Evolutionary conservation across 2,113 vertebrate species (phyloP).

Genomic region (Cephalopholis sonnerati): DNA sequence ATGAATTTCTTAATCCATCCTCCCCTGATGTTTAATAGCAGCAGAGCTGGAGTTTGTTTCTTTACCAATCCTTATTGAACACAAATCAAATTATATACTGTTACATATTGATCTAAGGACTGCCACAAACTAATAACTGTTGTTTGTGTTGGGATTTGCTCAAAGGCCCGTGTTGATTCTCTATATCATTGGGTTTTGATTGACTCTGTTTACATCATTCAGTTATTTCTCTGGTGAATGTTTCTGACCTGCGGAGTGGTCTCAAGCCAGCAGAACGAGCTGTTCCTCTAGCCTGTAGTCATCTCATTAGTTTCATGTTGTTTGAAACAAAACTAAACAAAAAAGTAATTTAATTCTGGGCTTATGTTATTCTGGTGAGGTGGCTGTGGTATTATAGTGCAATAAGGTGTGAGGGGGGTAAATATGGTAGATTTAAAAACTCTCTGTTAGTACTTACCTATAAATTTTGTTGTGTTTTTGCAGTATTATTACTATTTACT

Average conservation of each 20-base stretch:
- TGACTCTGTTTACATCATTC: conserved; percentile 27
- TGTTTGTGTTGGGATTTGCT: not conserved
- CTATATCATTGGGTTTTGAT: not conserved
- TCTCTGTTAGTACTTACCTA: not conserved
- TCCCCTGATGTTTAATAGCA: conserved; percentile 52
- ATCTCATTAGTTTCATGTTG: conserved; percentile 42
- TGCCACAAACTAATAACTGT: not conserved
- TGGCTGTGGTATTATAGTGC: not conserved
- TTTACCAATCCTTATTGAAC: not conserved
- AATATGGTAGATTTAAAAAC: not conserved
- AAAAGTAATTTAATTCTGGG: not conserved
- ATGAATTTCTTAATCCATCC: conserved; percentile 50
- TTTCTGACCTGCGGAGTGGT: not conserved
- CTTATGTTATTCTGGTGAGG: not conserved
- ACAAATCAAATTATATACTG: not conserved
- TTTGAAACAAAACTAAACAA: not conserved
- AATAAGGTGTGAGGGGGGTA: not conserved
- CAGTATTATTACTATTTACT: not conserved
- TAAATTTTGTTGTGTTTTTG: not conserved
- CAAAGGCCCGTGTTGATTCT: conserved; percentile 2
- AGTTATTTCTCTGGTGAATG: conserved; percentile 13
- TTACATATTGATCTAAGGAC: conserved; percentile 12
- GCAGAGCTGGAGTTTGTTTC: conserved; percentile 17
- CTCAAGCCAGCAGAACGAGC: not conserved
- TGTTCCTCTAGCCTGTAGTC: conserved; percentile 27